Percentiles rank a stretch among this genome's conserved stretches.
phyloP scores from a whole-genome alignment of 2,888 invertebrate species.

The Odontomyia ornata region DNA sequence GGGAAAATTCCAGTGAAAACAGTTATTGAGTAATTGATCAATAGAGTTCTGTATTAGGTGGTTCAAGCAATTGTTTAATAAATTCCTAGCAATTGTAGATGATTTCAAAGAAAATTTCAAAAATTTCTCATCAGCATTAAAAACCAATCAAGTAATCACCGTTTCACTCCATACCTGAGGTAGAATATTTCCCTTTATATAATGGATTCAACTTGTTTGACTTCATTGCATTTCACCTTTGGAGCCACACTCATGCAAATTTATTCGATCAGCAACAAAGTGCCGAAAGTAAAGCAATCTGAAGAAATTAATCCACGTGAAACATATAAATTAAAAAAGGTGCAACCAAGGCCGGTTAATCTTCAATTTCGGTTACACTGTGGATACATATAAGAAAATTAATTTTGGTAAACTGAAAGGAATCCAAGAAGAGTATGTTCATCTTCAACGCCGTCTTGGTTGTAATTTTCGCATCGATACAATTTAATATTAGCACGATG shows the following conservation, averaged over 20 bases:
- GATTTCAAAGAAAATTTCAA: too few relatives aligned
- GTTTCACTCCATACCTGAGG: too few relatives aligned
- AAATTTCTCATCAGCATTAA: too few relatives aligned
- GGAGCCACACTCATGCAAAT: background rate
- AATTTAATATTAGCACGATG: conserved; percentile 18
- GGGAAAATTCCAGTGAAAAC: too few relatives aligned
- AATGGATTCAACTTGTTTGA: too few relatives aligned
- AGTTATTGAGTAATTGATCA: too few relatives aligned
- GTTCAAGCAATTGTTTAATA: too few relatives aligned
- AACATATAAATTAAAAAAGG: background rate
- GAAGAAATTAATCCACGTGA: background rate
- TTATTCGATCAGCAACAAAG: background rate
- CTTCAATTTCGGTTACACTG: background rate
- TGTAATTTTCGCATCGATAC: conserved; percentile 6
- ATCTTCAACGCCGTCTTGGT: background rate
- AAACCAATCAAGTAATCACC: too few relatives aligned
- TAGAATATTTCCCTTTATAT: too few relatives aligned
- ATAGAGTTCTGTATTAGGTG: too few relatives aligned
- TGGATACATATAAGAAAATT: background rate
- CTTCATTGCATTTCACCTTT: background rate
- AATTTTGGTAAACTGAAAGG: background rate
- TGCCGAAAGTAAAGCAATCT: background rate
- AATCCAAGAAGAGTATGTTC: background rate
- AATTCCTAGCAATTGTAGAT: too few relatives aligned
- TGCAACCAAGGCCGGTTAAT: background rate